Base-by-base conservation (phyloP, 2,888 invertebrate genomes). In the Suillia variegata region DNA sequence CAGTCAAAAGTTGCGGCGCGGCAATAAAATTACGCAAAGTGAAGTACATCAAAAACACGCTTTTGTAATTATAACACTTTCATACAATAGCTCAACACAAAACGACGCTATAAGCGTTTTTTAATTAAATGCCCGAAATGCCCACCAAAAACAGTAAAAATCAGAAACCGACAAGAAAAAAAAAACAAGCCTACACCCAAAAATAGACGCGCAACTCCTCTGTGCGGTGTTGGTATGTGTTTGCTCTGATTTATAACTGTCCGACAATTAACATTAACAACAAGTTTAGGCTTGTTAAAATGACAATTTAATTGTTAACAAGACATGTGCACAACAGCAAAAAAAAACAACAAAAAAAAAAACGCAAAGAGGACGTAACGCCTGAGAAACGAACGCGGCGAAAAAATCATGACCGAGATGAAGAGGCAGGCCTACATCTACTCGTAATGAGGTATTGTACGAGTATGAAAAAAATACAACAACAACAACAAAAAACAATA, bases 271-370 rank as follows among this genome's bases (percentile, higher is more conserved):
- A 76, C 76, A 75, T 77, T 73, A 59, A 53, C 58, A 62, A 52
- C 56, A 67, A 54, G 54, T 65, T 74, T 68, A 66, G 64, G 76
- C 75, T 73, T 71, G 75, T 73, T 74, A 73, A 76, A 74, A 78
- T 75, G 77, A 77, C 76, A 78, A 76, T 78, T 78, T 77, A 76
- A 78, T 75, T 76, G 77, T 73, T 68, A 70, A 67, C 67, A 68
- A 70, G 67, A 66, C 70, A 69, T 67, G 67, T 47, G 57, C 47
- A 42, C 31, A 31, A 31, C 48, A 31, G 15, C 33, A 33, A 10
- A 48, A 49, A 20, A 15, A 18, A 49, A 12, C 34, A 18, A 26
- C 45, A 55, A 21, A 42, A 45, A 38, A 48, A 26, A 50, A 58
- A 22, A 55, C 34, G 22, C 26, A 22, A 20, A 42, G 31, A 38